Conservation (phyloP, 2,113 vertebrate genomes). For the Pelusios castaneus region DNA sequence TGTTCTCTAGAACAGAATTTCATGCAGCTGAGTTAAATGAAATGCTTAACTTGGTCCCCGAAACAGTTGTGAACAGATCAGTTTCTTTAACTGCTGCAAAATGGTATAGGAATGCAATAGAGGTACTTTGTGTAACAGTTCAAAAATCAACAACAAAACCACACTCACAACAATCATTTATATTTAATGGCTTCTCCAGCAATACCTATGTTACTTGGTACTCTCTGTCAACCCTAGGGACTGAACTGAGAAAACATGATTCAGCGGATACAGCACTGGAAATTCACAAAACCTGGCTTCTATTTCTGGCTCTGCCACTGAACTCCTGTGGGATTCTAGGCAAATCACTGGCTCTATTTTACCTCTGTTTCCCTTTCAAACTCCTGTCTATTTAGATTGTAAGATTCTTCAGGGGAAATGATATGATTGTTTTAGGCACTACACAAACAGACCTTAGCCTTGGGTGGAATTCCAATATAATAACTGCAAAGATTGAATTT, state of each 20-base stretch:
- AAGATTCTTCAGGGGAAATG: neutral
- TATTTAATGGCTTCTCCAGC: neutral
- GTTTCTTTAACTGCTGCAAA: slow-evolving; percentile 34
- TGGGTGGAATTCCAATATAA: neutral
- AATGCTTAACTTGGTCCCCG: neutral
- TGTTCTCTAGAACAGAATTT: neutral
- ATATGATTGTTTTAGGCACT: neutral
- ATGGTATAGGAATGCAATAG: neutral
- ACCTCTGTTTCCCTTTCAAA: neutral
- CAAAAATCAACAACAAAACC: too few relatives aligned
- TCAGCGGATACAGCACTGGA: neutral
- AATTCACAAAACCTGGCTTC: neutral
- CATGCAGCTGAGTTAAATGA: neutral
- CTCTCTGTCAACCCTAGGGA: neutral
- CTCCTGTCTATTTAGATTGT: neutral
- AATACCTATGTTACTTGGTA: neutral
- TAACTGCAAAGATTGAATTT: neutral
- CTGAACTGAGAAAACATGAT: neutral
- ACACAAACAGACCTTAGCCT: neutral
- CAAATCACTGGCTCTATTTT: neutral
- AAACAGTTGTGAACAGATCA: neutral
- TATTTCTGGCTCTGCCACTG: neutral
- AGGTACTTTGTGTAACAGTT: slow-evolving; percentile 35
- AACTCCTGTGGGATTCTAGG: neutral
- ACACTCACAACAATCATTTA: too few relatives aligned